These are phyloP conservation scores for Rhynchophorus ferrugineus DNA, from an alignment of 1,140 invertebrate species.

Conservation along the genomic window DNA sequence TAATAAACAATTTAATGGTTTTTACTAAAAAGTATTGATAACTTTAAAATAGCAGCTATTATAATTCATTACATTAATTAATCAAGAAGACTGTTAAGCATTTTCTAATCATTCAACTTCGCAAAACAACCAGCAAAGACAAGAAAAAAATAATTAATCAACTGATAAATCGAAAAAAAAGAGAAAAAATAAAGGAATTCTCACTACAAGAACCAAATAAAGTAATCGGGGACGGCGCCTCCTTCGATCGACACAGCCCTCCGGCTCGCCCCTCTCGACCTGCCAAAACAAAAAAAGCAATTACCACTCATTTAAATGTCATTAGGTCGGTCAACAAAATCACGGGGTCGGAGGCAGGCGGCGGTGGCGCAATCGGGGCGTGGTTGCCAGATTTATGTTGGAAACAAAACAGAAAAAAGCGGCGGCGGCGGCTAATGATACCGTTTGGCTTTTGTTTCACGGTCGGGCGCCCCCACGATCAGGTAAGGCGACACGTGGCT, in stretches of 20 bases:
- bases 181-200: too few species aligned
- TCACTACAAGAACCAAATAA: too few species aligned
- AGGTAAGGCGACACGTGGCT: slow-evolving; percentile 13
- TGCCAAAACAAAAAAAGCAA: slow-evolving; percentile 16
- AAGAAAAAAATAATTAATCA: too few species aligned
- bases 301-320: slow-evolving; percentile 22
- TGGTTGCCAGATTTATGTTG: slow-evolving; percentile 17
- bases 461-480: slow-evolving; percentile 7
- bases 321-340: slow-evolving; percentile 19
- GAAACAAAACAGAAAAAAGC: slow-evolving; percentile 13
- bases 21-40: too few species aligned
- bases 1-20: too few species aligned
- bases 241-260: neutral
- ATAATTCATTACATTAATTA: too few species aligned
- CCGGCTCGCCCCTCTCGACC: neutral
- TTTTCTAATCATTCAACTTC: too few species aligned
- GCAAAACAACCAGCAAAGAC: too few species aligned
- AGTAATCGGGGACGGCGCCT: neutral
- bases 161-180: too few species aligned
- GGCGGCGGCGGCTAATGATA: slow-evolving; percentile 14
- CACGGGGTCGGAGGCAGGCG: slow-evolving; percentile 2
- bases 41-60: too few species aligned
- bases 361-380: slow-evolving; percentile 1
- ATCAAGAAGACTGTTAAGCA: too few species aligned
- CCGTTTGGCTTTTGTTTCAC: slow-evolving; percentile 23